A percentile compares a stretch with the other conserved stretches of the same genome.
These are phyloP conservation scores for Denticeps clupeoides DNA, from an alignment of 2,797 vertebrate species.

Conservation along the genomic window DNA sequence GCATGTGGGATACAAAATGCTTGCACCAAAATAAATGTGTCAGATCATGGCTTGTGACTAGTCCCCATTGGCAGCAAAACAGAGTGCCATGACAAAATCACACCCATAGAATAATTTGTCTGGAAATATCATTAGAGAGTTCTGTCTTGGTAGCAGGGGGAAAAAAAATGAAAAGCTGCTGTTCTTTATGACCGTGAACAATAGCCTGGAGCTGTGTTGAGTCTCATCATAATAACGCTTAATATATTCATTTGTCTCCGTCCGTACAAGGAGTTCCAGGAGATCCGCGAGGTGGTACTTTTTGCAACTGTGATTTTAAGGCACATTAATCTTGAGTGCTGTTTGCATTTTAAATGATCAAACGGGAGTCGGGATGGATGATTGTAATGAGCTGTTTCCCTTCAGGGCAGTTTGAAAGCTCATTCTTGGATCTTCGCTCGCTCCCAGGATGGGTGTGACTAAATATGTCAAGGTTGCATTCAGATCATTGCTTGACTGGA, in stretches of 20 bases:
- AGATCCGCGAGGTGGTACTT: neutral
- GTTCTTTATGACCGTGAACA: neutral
- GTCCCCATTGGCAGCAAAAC: too few species aligned
- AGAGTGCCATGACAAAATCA: too few species aligned
- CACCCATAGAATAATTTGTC: slow-evolving; percentile 1
- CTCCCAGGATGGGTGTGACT: neutral
- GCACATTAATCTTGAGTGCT: neutral
- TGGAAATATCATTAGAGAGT: slow-evolving; percentile 1
- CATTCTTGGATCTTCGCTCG: neutral
- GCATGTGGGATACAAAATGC: neutral
- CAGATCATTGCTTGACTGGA: neutral
- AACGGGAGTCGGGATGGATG: neutral
- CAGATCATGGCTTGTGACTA: too few species aligned
- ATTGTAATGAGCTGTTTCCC: neutral
- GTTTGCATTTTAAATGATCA: neutral
- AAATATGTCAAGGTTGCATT: neutral
- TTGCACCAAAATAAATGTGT: too few species aligned
- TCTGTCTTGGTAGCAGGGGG: neutral
- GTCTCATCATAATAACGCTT: neutral
- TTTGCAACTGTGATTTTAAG: neutral
- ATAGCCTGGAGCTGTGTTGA: neutral
- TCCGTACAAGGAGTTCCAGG: neutral
- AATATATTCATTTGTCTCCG: neutral
- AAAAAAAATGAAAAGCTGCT: neutral
- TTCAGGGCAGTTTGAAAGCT: neutral